Evolutionary conservation across 2,888 invertebrate genomes (phyloP).

Genomic region (Tetramorium bicarinatum): DNA sequence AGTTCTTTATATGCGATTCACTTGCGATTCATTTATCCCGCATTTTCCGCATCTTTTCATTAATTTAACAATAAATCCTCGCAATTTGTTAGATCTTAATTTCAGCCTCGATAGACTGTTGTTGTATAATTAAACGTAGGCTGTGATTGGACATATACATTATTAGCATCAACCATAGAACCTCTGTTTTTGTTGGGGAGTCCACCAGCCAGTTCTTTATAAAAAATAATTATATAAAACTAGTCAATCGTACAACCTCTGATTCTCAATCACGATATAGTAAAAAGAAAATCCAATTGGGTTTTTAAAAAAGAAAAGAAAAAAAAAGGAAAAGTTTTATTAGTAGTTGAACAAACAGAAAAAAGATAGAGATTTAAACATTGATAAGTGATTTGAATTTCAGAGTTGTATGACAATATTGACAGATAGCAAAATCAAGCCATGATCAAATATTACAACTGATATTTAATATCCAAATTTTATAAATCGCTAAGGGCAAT

Average conservation of each 20-base stretch:
- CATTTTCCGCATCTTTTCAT: neutral
- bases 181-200: slow-evolving; percentile 65
- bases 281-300: slow-evolving; percentile 79
- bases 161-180: slow-evolving; percentile 62
- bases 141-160: slow-evolving; percentile 19
- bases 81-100: slow-evolving; percentile 35
- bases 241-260: slow-evolving; percentile 86
- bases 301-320: slow-evolving; percentile 64
- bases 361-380: slow-evolving; percentile 46
- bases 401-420: slow-evolving; percentile 85
- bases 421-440: slow-evolving; percentile 84
- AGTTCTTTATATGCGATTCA: neutral
- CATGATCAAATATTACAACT: slow-evolving; percentile 80
- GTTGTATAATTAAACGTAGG: slow-evolving; percentile 34
- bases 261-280: slow-evolving; percentile 84
- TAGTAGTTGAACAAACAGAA: slow-evolving; percentile 26
- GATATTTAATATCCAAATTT: slow-evolving; percentile 71
- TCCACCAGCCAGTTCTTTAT: slow-evolving; percentile 85
- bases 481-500: slow-evolving; percentile 54
- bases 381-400: slow-evolving; percentile 83
- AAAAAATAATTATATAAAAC: slow-evolving; percentile 87
- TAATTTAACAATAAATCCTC: slow-evolving; percentile 19
- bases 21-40: neutral
- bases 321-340: slow-evolving; percentile 61
- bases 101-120: slow-evolving; percentile 14